Percentiles rank a stretch among this genome's conserved stretches.
Evolutionary conservation across 2,888 invertebrate genomes (phyloP).

Genomic region (Cephalotes varians): DNA sequence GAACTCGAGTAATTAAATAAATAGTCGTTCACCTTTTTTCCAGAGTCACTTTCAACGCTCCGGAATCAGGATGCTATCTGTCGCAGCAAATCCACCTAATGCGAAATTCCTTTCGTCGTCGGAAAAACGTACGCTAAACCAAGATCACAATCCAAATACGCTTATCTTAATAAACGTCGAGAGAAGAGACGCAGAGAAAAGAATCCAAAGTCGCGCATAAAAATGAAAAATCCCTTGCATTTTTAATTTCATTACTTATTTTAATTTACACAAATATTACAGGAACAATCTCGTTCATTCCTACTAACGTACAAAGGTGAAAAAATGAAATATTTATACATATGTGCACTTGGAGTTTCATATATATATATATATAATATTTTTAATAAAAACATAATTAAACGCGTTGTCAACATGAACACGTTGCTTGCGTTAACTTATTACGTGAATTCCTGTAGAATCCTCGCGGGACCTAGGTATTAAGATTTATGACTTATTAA

Average conservation of each 20-base stretch:
- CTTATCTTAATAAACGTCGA: not conserved
- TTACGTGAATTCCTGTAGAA: not conserved
- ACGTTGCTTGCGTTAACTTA: not conserved
- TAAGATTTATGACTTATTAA: not conserved
- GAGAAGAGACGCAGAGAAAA: not conserved
- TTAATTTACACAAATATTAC: conserved; percentile 12
- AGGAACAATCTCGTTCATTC: not conserved
- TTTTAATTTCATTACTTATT: not conserved
- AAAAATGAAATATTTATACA: not conserved
- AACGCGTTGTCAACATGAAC: not conserved
- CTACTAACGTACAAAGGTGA: not conserved
- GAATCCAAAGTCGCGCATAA: not conserved
- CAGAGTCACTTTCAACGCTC: not conserved
- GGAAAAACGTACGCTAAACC: not conserved
- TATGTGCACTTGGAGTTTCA: not conserved
- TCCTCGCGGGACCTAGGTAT: not conserved
- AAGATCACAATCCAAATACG: conserved; percentile 7
- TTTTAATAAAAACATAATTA: conserved; percentile 2
- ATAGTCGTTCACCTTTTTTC: conserved; percentile 10
- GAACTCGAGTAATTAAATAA: conserved; percentile 33
- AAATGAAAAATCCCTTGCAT: not conserved
- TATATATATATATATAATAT: not conserved
- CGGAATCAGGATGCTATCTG: not conserved
- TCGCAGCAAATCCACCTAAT: conserved; percentile 13
- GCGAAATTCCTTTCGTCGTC: not conserved